phyloP scores from a whole-genome alignment of 2,888 invertebrate species.

The Ophion slaviceki region DNA sequence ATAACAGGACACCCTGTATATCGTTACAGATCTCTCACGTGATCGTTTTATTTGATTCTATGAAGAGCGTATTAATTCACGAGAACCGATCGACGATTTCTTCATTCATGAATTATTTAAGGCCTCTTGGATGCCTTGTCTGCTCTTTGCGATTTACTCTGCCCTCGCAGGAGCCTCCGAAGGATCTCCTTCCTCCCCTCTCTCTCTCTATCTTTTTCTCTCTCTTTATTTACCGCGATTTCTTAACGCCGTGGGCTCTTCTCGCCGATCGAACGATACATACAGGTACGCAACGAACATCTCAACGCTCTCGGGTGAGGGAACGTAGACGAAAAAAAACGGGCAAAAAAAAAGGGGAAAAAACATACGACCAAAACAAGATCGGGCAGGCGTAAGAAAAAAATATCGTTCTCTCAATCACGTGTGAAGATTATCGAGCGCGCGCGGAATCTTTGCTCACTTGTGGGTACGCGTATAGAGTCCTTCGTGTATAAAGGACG shows the following conservation, averaged over 20 bases:
- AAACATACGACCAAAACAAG: slow-evolving; percentile 39
- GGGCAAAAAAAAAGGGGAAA: not conserved
- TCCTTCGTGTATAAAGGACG: not conserved
- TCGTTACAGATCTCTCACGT: slow-evolving; percentile 18
- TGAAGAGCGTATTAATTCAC: slow-evolving; percentile 53
- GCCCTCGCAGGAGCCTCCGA: slow-evolving; percentile 7
- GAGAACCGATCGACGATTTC: slow-evolving; percentile 50
- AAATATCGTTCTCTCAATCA: slow-evolving; percentile 55
- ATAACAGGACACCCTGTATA: not conserved
- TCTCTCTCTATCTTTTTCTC: slow-evolving; percentile 9
- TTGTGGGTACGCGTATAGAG: slow-evolving; percentile 19
- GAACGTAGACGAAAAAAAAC: not conserved
- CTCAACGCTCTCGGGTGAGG: slow-evolving; percentile 6
- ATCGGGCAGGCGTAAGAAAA: not conserved
- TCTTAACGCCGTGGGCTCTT: slow-evolving; percentile 10
- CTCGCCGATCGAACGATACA: slow-evolving; percentile 21
- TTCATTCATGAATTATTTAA: slow-evolving; percentile 67
- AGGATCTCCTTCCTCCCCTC: slow-evolving; percentile 19
- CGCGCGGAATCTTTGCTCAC: slow-evolving; percentile 49
- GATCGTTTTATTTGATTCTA: slow-evolving; percentile 47
- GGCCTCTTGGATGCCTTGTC: not conserved
- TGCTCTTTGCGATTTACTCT: slow-evolving; percentile 23
- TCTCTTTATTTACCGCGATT: slow-evolving; percentile 53
- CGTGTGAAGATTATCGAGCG: slow-evolving; percentile 62
- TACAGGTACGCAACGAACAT: not conserved